A percentile compares a stretch with the other conserved stretches of the same genome.
Evolutionary conservation across 2,888 invertebrate species (phyloP).

Genomic region (Macropis europaea): DNA sequence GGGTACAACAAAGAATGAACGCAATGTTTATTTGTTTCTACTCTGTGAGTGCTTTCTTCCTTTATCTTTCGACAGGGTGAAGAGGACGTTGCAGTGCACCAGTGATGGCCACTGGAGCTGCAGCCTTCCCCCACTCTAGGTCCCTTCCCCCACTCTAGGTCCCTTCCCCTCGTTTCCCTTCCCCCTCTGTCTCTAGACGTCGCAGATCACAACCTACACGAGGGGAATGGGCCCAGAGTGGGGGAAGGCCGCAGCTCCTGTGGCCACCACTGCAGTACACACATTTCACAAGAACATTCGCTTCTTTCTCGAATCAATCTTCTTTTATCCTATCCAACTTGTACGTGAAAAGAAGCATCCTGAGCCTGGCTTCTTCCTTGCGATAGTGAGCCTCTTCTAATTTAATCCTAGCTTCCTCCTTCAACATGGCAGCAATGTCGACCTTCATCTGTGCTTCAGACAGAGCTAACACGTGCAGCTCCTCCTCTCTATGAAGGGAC

Average conservation of each 20-base stretch:
- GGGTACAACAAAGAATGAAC: conserved; percentile 13
- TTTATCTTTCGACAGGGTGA: not conserved
- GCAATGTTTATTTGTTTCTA: not conserved
- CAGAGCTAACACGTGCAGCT: conserved; percentile 64
- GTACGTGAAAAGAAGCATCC: conserved; percentile 68
- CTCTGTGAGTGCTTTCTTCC: not conserved
- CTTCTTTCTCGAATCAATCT: conserved; percentile 38
- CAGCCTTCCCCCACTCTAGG: too few species aligned
- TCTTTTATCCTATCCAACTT: conserved; percentile 66
- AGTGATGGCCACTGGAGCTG: too few species aligned
- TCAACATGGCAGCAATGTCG: conserved; percentile 66
- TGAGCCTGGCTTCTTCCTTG: conserved; percentile 70
- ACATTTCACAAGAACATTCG: not conserved
- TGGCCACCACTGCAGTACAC: too few species aligned
- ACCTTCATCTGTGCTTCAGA: conserved; percentile 70
- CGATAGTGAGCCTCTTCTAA: conserved; percentile 70
- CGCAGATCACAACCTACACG: too few species aligned
- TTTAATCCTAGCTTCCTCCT: conserved; percentile 69
- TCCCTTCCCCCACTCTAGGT: too few species aligned
- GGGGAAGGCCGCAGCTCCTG: too few species aligned
- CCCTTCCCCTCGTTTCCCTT: too few species aligned
- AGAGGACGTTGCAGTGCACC: too few species aligned
- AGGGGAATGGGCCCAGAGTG: too few species aligned
- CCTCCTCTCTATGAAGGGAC: conserved; percentile 56
- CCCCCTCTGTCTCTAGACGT: too few species aligned